phyloP scores from a whole-genome alignment of 1,140 invertebrate genomes.

The Thaumatotibia leucotreta region DNA sequence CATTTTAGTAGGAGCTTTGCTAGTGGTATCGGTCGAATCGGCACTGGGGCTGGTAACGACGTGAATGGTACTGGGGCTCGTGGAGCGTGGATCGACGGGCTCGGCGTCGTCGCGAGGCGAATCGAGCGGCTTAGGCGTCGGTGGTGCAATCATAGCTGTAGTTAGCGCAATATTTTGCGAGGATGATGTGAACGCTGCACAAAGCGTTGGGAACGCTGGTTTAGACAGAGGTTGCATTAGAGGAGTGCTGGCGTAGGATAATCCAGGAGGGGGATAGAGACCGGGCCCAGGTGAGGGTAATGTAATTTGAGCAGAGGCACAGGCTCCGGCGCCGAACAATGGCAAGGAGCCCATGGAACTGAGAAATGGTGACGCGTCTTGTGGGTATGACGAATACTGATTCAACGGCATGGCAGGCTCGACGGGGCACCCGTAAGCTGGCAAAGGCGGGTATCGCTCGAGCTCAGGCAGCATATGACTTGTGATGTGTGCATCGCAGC shows the following conservation, averaged over 20 bases:
- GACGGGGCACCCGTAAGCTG: constrained; percentile 65
- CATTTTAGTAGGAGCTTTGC: constrained; percentile 28
- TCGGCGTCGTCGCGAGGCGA: constrained; percentile 66
- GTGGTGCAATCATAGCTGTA: constrained; percentile 82
- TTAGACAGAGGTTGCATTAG: constrained; percentile 42
- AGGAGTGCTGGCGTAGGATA: constrained; percentile 75
- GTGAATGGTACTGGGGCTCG: constrained; percentile 51
- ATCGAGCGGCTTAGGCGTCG: constrained; percentile 65
- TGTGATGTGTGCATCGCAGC: constrained; percentile 32
- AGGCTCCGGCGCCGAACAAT: constrained; percentile 72
- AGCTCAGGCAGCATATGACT: constrained; percentile 60
- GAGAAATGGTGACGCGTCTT: constrained; percentile 77
- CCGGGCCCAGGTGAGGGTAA: constrained; percentile 80
- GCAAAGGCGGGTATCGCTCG: constrained; percentile 64
- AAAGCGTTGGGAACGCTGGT: constrained; percentile 74
- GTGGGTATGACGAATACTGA: constrained; percentile 71
- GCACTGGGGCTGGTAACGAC: constrained; percentile 54
- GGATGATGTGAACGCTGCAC: constrained; percentile 86
- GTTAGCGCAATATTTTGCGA: constrained; percentile 87
- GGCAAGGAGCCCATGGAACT: constrained; percentile 79
- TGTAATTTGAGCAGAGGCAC: constrained; percentile 76
- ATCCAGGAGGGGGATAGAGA: constrained; percentile 79
- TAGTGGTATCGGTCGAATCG: constrained; percentile 22
- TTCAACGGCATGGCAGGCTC: constrained; percentile 70
- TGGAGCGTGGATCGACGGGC: constrained; percentile 49